A percentile compares a stretch with the other conserved stretches of the same genome.
Conservation (phyloP, 2,113 vertebrate species). For the Tragulus kanchil region DNA sequence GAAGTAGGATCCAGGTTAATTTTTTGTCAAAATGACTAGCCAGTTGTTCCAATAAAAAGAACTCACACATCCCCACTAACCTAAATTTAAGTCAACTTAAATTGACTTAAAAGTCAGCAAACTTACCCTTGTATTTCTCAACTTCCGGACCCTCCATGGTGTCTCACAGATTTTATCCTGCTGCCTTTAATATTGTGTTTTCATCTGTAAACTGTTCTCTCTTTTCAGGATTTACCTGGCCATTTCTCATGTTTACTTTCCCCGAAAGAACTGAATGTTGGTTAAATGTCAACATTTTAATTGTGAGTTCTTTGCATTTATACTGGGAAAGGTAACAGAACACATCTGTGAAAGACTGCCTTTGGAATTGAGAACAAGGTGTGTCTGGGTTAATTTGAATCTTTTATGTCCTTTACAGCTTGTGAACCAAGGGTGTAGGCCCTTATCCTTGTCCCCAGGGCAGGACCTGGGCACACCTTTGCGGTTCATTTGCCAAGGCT, state of each 20-base stretch:
- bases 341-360: too few relatives aligned
- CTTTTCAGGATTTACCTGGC: not conserved
- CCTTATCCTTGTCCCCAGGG: not conserved
- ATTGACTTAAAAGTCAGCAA: not conserved
- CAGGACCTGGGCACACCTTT: not conserved
- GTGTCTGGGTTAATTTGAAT: not conserved
- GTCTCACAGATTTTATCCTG: not conserved
- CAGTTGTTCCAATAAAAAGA: not conserved
- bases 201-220: not conserved
- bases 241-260: not conserved
- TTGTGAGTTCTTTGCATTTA: not conserved
- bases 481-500: not conserved
- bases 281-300: not conserved
- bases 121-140: not conserved
- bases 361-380: not conserved
- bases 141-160: not conserved
- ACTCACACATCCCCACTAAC: not conserved
- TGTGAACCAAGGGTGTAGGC: not conserved
- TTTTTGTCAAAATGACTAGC: not conserved
- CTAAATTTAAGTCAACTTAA: not conserved
- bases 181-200: not conserved
- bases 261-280: not conserved
- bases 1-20: slow-evolving; percentile 26
- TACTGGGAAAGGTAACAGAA: not conserved
- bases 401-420: not conserved